Evolutionary conservation across 2,888 invertebrate genomes (phyloP).

Genomic region (Junonia oenone): DNA sequence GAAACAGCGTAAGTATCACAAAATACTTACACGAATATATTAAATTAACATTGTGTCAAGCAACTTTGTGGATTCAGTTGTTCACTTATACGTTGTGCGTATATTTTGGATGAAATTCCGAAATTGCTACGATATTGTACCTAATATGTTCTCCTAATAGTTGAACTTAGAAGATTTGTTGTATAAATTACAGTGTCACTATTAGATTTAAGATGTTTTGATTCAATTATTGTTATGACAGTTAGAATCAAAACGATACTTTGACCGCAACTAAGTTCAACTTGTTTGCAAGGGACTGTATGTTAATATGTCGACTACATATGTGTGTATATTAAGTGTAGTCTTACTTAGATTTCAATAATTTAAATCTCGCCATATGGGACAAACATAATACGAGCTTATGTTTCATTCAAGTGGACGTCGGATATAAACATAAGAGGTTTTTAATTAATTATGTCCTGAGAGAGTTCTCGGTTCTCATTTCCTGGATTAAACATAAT

Average conservation of each 20-base stretch:
- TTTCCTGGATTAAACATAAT: not conserved
- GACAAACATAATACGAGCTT: not conserved
- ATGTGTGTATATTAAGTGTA: not conserved
- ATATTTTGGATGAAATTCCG: too few species aligned
- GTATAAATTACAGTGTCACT: too few species aligned
- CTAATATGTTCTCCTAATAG: too few species aligned
- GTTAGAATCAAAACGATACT: not conserved
- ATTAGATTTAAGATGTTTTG: not conserved
- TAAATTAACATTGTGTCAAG: too few species aligned
- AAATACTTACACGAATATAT: too few species aligned
- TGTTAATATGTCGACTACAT: conserved; percentile 3
- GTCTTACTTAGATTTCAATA: not conserved
- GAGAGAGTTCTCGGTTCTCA: too few species aligned
- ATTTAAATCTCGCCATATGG: not conserved
- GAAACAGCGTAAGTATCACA: too few species aligned
- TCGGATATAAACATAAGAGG: not conserved
- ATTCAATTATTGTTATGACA: not conserved
- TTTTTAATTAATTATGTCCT: too few species aligned
- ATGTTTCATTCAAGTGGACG: not conserved
- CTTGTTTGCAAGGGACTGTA: conserved; percentile 1
- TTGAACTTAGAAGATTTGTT: too few species aligned
- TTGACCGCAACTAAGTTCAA: not conserved
- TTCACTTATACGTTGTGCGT: too few species aligned
- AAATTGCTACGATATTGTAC: too few species aligned
- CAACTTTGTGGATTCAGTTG: too few species aligned